Evolutionary conservation across 1,140 invertebrate genomes (phyloP).

Genomic region (Temnothorax nylanderi): DNA sequence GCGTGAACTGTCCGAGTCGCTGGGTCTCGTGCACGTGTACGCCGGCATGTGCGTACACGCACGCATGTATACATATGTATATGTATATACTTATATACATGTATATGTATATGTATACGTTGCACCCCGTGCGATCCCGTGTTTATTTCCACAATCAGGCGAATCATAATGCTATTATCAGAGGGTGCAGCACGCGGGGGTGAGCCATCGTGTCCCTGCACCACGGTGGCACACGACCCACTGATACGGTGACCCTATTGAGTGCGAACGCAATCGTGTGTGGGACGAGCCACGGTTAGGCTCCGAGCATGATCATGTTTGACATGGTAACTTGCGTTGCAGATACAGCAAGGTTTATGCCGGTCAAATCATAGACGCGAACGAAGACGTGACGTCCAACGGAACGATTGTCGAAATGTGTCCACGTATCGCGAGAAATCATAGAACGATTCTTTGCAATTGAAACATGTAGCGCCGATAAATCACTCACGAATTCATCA

Average conservation of each 20-base stretch:
- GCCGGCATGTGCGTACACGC: background rate
- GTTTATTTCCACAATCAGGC: conserved; percentile 83
- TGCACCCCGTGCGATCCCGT: conserved; percentile 70
- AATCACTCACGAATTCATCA: background rate
- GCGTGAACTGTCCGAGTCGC: conserved; percentile 74
- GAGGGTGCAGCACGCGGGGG: conserved; percentile 77
- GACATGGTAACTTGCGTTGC: conserved; percentile 2
- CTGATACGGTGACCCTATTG: conserved; percentile 80
- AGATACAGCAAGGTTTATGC: background rate
- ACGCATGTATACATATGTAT: conserved; percentile 26
- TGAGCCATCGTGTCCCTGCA: conserved; percentile 67
- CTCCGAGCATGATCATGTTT: conserved; percentile 54
- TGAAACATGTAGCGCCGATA: background rate
- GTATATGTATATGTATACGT: conserved; percentile 51
- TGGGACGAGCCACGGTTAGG: conserved; percentile 62
- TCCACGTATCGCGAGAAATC: background rate
- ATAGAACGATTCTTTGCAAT: background rate
- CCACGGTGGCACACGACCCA: conserved; percentile 72
- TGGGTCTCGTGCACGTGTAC: background rate
- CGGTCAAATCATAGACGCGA: background rate
- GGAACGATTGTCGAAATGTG: background rate
- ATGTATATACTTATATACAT: conserved; percentile 5
- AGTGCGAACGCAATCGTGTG: conserved; percentile 60
- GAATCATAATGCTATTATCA: conserved; percentile 83
- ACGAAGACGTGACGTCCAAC: background rate